Conservation (phyloP, 2,888 invertebrate genomes). For the Anoplius nigerrimus region DNA sequence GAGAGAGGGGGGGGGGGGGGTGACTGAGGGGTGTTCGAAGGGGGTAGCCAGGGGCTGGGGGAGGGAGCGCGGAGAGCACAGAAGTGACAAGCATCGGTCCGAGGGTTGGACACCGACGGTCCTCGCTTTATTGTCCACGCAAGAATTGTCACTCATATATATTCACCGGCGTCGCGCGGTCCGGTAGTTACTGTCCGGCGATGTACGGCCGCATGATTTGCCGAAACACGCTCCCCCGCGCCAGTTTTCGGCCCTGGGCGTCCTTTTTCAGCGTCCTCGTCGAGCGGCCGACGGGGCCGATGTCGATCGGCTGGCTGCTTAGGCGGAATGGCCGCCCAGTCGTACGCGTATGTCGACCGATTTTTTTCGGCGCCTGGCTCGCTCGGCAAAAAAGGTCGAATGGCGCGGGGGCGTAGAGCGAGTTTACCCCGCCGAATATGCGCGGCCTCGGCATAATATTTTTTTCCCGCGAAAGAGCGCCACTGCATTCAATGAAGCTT, state of each 20-base stretch:
- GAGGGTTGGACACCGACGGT: constrained; percentile 24
- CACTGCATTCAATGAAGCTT: constrained; percentile 54
- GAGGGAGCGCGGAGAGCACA: neutral
- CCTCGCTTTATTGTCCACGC: constrained; percentile 41
- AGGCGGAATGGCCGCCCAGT: too few relatives aligned
- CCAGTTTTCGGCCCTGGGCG: constrained; percentile 27
- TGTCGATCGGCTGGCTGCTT: too few relatives aligned
- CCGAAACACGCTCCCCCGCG: constrained; percentile 30
- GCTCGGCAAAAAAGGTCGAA: too few relatives aligned
- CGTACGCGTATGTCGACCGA: too few relatives aligned
- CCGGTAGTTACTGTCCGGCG: constrained; percentile 20
- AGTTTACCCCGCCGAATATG: too few relatives aligned
- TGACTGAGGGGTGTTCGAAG: neutral
- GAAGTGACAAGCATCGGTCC: constrained; percentile 34
- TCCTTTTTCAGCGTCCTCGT: neutral
- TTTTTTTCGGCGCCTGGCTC: too few relatives aligned
- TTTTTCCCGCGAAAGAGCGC: constrained; percentile 20
- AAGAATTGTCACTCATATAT: constrained; percentile 42
- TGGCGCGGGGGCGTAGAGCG: too few relatives aligned
- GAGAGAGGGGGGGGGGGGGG: too few relatives aligned
- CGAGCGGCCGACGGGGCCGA: too few relatives aligned
- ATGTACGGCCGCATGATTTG: constrained; percentile 27
- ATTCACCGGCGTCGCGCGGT: constrained; percentile 7
- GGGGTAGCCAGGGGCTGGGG: neutral
- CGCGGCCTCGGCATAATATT: constrained; percentile 2